Percentiles rank a stretch among this genome's conserved stretches.
These are phyloP conservation scores for Onthophagus taurus DNA, from an alignment of 1,140 invertebrate genomes.

Conservation along the genomic window DNA sequence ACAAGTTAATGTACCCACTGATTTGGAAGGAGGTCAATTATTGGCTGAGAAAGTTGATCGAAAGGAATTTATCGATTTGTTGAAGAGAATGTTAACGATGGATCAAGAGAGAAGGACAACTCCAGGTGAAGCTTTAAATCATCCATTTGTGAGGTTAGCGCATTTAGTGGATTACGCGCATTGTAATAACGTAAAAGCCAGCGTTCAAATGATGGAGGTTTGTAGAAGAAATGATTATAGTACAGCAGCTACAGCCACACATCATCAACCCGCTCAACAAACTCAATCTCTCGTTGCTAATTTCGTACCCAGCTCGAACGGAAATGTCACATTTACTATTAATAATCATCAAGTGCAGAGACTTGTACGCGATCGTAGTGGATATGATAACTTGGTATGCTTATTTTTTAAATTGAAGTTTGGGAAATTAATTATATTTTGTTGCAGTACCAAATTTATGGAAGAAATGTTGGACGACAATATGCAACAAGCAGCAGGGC, in stretches of 20 bases:
- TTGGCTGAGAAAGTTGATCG: conserved; percentile 93
- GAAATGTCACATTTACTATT: conserved; percentile 80
- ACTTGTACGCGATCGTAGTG: conserved; percentile 52
- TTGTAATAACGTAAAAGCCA: conserved; percentile 91
- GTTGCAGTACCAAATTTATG: conserved; percentile 79
- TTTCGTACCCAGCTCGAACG: conserved; percentile 65
- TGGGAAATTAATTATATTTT: conserved; percentile 12
- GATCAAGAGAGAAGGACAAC: conserved; percentile 94
- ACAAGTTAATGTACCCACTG: conserved; percentile 93
- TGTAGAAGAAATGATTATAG: conserved; percentile 57
- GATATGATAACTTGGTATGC: conserved; percentile 54
- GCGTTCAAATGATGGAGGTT: conserved; percentile 93
- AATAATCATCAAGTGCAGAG: conserved; percentile 72
- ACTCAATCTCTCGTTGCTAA: conserved; percentile 55
- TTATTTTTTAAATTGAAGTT: background rate
- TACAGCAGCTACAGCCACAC: conserved; percentile 41
- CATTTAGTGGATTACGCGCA: conserved; percentile 95
- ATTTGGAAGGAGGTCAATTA: conserved; percentile 90
- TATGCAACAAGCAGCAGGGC: conserved; percentile 45
- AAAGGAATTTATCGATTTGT: conserved; percentile 90
- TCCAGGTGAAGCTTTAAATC: conserved; percentile 90
- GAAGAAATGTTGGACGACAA: conserved; percentile 57
- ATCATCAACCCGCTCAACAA: conserved; percentile 52
- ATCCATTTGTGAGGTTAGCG: conserved; percentile 86
- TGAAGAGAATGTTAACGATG: conserved; percentile 96